Base-by-base conservation (phyloP, 2,888 invertebrate species). In the Sarcophaga rosellei region DNA sequence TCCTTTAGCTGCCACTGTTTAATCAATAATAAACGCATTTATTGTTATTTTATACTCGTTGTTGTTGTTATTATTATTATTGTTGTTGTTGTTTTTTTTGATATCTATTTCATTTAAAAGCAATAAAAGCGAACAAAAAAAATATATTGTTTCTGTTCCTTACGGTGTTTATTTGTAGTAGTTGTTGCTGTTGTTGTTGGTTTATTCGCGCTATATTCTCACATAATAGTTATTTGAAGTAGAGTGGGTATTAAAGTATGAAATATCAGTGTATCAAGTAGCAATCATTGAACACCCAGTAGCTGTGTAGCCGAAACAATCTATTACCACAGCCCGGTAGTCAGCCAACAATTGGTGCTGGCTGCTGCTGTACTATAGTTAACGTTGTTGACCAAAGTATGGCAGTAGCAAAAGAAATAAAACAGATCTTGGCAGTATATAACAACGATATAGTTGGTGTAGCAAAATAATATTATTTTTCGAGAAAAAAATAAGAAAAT, bases 391-490 rank as follows among this genome's bases (percentile, higher is more conserved):
- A 35, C 86, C 87, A 72, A 83, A 80, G 47, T 79, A 65, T 59
- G 70, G 12, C 72, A 53, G 86, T 66, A 83, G 87, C 79, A 81
- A 81, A 74, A 75, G 45, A 68, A 79, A 53, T 15, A 53, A 53
- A 53, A 53, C 10, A 53, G 53, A 53, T 53, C 53, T 53, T 15
- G 15, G 15, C 4, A 4, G 17, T 53, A 53, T 53, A 53, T 53
- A 53, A 35, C 10, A 35, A 35, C 35, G 65, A 78, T 69, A 62
- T 75, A 62, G 86, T 86, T 65, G 77, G 53, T 68, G 82, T 78
- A 62, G 70, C 73, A 77, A 82, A 87, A 80, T 84, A 88, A 87
- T 88, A 81, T 70, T 73, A 88, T 88, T 88, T 85, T 88, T 81
- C 88, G 4, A 59, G 20, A 44, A 72, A 8, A 62, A n/a, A 35